phyloP scores from a whole-genome alignment of 2,113 vertebrate genomes.

The Peromyscus polionotus region DNA sequence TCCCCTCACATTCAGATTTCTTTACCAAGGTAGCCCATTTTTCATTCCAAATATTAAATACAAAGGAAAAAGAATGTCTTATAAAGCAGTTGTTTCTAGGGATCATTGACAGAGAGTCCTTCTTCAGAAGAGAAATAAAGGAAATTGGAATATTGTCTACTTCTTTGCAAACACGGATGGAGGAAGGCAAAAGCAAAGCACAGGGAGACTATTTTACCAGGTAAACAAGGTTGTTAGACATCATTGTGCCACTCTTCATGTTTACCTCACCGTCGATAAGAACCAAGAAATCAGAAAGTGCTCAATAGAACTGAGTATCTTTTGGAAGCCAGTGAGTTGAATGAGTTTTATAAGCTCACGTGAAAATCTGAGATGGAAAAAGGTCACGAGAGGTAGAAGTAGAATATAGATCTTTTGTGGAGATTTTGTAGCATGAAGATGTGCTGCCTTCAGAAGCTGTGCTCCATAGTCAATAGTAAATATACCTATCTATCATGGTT shows the following conservation, averaged over 20 bases:
- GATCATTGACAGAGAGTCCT: background rate
- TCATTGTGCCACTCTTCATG: background rate
- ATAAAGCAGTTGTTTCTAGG: background rate
- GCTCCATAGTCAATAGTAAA: background rate
- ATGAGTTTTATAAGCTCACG: background rate
- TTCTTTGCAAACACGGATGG: background rate
- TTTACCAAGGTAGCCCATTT: background rate
- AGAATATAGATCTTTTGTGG: background rate
- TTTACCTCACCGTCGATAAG: background rate
- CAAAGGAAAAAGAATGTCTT: background rate
- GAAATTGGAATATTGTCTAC: background rate
- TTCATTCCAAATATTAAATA: background rate
- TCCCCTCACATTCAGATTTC: background rate
- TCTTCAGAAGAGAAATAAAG: background rate
- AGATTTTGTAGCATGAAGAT: background rate
- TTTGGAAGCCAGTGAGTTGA: background rate
- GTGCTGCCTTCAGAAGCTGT: background rate
- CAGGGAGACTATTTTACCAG: too few species aligned
- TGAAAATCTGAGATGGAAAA: background rate
- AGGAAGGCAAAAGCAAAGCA: background rate
- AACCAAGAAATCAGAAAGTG: background rate
- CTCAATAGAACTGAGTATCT: rapidly evolving
- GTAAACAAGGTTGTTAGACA: background rate
- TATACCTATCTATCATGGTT: background rate
- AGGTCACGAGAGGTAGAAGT: background rate